Evolutionary conservation across 1,140 invertebrate genomes (phyloP).

Genomic region (Stenopsyche tienmushanensis): DNA sequence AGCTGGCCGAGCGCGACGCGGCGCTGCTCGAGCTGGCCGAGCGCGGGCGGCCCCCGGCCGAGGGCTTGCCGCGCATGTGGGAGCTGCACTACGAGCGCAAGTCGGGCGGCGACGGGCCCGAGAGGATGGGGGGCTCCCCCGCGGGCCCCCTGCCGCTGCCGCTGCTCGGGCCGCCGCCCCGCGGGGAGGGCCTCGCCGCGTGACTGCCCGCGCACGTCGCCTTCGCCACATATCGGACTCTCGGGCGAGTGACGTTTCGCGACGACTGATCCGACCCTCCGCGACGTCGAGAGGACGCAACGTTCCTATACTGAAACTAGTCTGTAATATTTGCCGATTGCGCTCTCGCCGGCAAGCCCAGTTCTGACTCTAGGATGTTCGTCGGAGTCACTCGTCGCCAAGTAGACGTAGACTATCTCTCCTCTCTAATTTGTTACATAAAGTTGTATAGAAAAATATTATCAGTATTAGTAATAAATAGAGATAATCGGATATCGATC

Average conservation of each 20-base stretch:
- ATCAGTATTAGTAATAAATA: constrained; percentile 24
- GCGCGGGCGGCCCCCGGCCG: constrained; percentile 46
- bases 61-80: constrained; percentile 48
- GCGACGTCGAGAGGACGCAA: constrained; percentile 4
- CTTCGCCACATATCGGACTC: constrained; percentile 34
- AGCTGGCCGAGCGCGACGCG: constrained; percentile 48
- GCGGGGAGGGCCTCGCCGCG: constrained; percentile 56
- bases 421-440: constrained; percentile 25
- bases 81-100: constrained; percentile 49
- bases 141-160: constrained; percentile 49
- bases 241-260: constrained; percentile 26
- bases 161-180: constrained; percentile 49
- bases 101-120: constrained; percentile 26
- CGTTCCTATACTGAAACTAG: constrained; percentile 44
- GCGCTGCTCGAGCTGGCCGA: constrained; percentile 53
- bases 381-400: constrained; percentile 28
- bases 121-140: constrained; percentile 18
- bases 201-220: constrained; percentile 42
- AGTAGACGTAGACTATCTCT: constrained; percentile 33
- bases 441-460: constrained; percentile 31
- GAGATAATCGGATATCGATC: background rate
- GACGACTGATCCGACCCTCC: background rate
- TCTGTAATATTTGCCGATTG: constrained; percentile 36
- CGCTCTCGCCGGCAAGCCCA: background rate
- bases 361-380: constrained; percentile 31